Evolutionary conservation across 2,888 invertebrate species (phyloP).

Genomic region (Mellilla xanthometata): DNA sequence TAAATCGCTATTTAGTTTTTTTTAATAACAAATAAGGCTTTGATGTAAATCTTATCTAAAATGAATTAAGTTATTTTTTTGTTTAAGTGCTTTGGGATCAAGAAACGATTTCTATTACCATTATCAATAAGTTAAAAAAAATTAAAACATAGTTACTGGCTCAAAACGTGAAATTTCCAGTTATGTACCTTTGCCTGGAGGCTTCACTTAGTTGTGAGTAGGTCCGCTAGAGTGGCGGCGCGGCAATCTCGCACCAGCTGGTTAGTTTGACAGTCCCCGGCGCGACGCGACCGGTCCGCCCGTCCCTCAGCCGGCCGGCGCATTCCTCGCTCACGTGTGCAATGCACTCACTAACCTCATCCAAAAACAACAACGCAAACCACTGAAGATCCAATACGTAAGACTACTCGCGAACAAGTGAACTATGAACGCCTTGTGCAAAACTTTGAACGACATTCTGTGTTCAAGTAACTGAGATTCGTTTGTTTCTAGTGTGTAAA

Average conservation of each 20-base stretch:
- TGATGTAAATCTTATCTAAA: too few species aligned
- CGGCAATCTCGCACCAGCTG: conserved; percentile 62
- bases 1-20: too few species aligned
- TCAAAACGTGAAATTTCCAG: conserved; percentile 9
- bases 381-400: too few species aligned
- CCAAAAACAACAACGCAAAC: conserved; percentile 38
- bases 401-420: too few species aligned
- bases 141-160: too few species aligned
- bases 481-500: conserved; percentile 62
- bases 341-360: conserved; percentile 62
- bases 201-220: conserved; percentile 64
- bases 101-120: too few species aligned
- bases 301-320: conserved; percentile 48
- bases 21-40: too few species aligned
- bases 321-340: conserved; percentile 61
- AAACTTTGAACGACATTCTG: conserved; percentile 11
- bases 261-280: conserved; percentile 65
- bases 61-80: too few species aligned
- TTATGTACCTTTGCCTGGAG: conserved; percentile 44
- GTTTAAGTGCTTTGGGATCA: too few species aligned
- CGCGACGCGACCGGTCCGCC: conserved; percentile 57
- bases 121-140: too few species aligned
- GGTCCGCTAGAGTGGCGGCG: conserved; percentile 66
- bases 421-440: conserved; percentile 33
- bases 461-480: conserved; percentile 30